phyloP scores from a whole-genome alignment of 1,140 invertebrate species.

The Triops cancriformis region DNA sequence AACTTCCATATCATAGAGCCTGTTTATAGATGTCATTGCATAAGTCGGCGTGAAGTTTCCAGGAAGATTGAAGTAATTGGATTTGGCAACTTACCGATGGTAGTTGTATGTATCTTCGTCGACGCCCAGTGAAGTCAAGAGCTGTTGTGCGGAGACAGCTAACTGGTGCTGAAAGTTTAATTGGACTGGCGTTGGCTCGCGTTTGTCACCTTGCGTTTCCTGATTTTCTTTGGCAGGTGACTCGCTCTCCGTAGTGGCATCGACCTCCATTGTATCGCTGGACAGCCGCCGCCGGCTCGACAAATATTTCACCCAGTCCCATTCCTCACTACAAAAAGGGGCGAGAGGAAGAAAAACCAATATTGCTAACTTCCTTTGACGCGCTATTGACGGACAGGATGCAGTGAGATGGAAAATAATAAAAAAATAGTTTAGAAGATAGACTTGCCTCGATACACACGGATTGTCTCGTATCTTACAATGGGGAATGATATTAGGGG shows the following conservation, averaged over 20 bases:
- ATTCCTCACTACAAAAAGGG: slow-evolving; percentile 66
- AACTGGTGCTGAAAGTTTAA: slow-evolving; percentile 37
- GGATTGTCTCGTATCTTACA: slow-evolving; percentile 87
- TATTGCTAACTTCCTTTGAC: slow-evolving; percentile 23
- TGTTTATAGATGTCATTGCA: slow-evolving; percentile 31
- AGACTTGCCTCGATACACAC: slow-evolving; percentile 81
- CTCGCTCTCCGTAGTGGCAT: not conserved
- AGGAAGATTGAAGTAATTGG: not conserved
- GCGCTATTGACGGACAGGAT: slow-evolving; percentile 12
- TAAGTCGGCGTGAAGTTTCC: not conserved
- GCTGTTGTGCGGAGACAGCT: slow-evolving; percentile 35
- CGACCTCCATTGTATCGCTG: slow-evolving; percentile 17
- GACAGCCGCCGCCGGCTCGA: slow-evolving; percentile 25
- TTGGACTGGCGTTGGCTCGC: slow-evolving; percentile 31
- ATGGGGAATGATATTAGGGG: slow-evolving; percentile 87
- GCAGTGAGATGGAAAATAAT: slow-evolving; percentile 23
- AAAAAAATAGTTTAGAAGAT: not conserved
- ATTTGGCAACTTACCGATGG: slow-evolving; percentile 19
- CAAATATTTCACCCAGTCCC: slow-evolving; percentile 54
- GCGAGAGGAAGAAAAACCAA: slow-evolving; percentile 26
- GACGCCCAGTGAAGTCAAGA: slow-evolving; percentile 35
- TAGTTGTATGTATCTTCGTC: slow-evolving; percentile 28
- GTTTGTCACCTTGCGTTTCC: not conserved
- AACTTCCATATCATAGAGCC: slow-evolving; percentile 84
- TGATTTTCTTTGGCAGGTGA: not conserved